These are phyloP conservation scores for Tachyglossus aculeatus DNA, from an alignment of 2,797 vertebrate genomes.

Conservation along the genomic window DNA sequence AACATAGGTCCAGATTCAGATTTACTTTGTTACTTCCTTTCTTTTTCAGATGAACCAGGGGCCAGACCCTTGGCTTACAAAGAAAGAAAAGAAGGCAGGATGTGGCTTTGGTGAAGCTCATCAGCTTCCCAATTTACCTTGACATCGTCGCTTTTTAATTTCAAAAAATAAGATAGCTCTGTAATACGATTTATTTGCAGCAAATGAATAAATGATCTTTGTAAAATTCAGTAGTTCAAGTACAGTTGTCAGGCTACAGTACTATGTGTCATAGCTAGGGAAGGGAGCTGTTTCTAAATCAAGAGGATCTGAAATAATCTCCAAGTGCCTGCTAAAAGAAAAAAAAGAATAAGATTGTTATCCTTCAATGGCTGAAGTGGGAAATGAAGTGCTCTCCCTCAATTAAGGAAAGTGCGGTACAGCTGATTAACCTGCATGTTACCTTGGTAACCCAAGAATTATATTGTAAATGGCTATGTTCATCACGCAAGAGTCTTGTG, in stretches of 20 bases:
- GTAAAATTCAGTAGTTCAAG: slow-evolving; percentile 50
- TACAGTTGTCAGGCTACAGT: slow-evolving; percentile 18
- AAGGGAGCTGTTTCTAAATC: slow-evolving; percentile 58
- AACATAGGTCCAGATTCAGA: neutral
- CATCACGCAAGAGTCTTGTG: slow-evolving; percentile 51
- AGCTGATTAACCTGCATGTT: slow-evolving; percentile 75
- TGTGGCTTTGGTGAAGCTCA: neutral
- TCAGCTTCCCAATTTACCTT: neutral
- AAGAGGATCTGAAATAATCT: slow-evolving; percentile 65
- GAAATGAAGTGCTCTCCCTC: slow-evolving; percentile 70
- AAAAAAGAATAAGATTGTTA: slow-evolving; percentile 45
- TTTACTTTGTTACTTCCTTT: too few species aligned
- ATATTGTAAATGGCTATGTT: slow-evolving; percentile 62
- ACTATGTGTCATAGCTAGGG: slow-evolving; percentile 11
- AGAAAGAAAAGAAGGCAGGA: slow-evolving; percentile 4
- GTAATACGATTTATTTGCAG: slow-evolving; percentile 21
- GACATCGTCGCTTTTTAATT: neutral
- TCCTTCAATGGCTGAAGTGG: slow-evolving; percentile 70
- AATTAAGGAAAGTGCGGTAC: slow-evolving; percentile 71
- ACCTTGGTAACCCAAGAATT: slow-evolving; percentile 73
- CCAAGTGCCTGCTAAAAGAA: slow-evolving; percentile 28
- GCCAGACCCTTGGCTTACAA: neutral
- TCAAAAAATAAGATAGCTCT: neutral
- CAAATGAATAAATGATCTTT: slow-evolving; percentile 16
- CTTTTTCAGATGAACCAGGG: too few species aligned